Conservation (phyloP, 2,888 invertebrate genomes). For the Syrphus vitripennis region DNA sequence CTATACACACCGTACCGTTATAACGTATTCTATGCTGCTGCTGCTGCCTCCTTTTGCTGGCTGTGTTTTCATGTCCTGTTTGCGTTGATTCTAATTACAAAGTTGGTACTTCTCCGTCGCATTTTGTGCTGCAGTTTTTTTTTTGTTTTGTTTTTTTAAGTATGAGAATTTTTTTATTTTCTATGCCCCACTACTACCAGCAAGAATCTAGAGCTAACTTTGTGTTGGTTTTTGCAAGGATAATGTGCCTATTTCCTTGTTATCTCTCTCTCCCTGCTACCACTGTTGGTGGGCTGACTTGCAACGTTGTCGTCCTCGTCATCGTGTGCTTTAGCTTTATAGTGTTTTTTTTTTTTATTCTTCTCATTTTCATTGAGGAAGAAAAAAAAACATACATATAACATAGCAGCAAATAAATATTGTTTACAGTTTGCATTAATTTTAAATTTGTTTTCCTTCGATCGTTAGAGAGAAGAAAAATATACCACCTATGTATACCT, state of each 20-base stretch:
- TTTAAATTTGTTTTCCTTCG: slow-evolving; percentile 62
- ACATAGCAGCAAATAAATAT: slow-evolving; percentile 57
- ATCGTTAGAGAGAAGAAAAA: slow-evolving; percentile 45
- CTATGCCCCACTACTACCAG: background rate
- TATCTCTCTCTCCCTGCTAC: slow-evolving; percentile 31
- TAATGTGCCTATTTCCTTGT: slow-evolving; percentile 70
- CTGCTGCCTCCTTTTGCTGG: background rate
- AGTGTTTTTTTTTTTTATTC: no score
- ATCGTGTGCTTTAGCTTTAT: background rate
- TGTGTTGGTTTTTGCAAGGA: slow-evolving; percentile 41
- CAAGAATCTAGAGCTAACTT: background rate
- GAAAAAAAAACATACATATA: slow-evolving; percentile 9
- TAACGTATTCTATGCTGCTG: slow-evolving; percentile 3
- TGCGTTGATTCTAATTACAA: slow-evolving; percentile 71
- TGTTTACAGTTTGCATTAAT: slow-evolving; percentile 62
- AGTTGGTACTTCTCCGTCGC: slow-evolving; percentile 68
- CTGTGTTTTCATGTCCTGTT: slow-evolving; percentile 68
- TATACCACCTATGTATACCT: no score
- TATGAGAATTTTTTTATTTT: background rate
- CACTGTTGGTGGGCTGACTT: slow-evolving; percentile 15
- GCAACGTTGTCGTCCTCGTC: slow-evolving; percentile 11
- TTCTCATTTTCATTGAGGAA: background rate
- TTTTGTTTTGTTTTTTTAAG: background rate
- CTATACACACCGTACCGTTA: slow-evolving; percentile 18
- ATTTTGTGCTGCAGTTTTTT: slow-evolving; percentile 63